Conservation (phyloP, 1,140 invertebrate species). For the Aphis gossypii region DNA sequence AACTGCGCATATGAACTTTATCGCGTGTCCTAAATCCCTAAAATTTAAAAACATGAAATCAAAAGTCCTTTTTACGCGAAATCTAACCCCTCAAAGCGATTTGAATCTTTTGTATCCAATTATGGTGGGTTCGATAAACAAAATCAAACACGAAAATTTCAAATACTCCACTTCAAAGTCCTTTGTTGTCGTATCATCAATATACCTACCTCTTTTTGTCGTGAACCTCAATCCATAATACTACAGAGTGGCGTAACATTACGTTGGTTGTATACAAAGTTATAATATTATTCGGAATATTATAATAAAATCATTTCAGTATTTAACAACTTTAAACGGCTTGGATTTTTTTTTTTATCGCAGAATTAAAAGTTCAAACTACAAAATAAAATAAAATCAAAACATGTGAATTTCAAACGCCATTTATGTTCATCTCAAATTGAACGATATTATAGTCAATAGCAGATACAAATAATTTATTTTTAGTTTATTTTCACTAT, state of each 20-base stretch:
- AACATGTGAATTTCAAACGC: neutral
- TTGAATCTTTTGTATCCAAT: constrained; percentile 16
- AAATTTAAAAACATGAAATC: neutral
- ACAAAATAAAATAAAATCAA: neutral
- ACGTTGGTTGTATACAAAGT: neutral
- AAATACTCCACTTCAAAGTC: neutral
- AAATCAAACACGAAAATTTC: neutral
- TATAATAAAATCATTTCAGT: too few species aligned
- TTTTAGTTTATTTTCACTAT: neutral
- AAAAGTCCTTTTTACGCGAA: neutral
- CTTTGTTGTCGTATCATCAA: neutral
- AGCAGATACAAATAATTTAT: neutral
- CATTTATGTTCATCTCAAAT: neutral
- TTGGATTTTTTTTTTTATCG: neutral
- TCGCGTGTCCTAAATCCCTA: neutral
- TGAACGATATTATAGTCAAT: too few species aligned
- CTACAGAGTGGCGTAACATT: neutral
- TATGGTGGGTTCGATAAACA: neutral
- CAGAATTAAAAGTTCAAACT: too few species aligned
- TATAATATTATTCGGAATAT: neutral
- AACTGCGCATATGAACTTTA: neutral
- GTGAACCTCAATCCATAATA: neutral
- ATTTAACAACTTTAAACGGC: too few species aligned
- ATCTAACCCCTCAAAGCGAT: neutral
- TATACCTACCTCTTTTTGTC: neutral